Conservation (phyloP, 2,797 vertebrate species). For the Rhinoraja longicauda region DNA sequence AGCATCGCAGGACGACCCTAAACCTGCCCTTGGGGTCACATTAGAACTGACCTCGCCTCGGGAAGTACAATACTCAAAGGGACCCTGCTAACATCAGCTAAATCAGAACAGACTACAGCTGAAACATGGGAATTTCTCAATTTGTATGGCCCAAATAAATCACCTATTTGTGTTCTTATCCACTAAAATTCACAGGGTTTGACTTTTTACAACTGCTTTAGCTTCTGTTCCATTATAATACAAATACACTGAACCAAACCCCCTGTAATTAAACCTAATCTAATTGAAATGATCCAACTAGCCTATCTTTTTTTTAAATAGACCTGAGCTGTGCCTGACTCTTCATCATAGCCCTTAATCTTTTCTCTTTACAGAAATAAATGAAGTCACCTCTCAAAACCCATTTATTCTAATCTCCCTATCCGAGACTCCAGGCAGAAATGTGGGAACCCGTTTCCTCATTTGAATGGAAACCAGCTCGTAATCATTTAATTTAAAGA, state of each 20-base stretch:
- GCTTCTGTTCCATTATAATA: not conserved
- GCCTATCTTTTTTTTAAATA: not conserved
- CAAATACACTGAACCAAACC: not conserved
- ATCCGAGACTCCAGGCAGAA: not conserved
- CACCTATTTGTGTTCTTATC: not conserved
- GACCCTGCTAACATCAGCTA: not conserved
- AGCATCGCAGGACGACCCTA: not conserved
- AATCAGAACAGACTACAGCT: not conserved
- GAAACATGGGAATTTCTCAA: not conserved
- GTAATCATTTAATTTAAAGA: not conserved
- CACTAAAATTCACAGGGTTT: not conserved
- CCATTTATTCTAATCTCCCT: not conserved
- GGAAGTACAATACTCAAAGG: not conserved
- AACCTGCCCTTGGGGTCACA: not conserved
- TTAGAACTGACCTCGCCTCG: not conserved
- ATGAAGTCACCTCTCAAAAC: not conserved
- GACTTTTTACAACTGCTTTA: not conserved
- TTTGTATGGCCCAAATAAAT: not conserved
- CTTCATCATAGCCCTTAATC: not conserved
- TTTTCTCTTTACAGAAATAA: not conserved
- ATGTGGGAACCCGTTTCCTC: not conserved
- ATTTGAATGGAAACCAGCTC: not conserved
- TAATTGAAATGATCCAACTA: not conserved
- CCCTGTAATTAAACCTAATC: too few relatives aligned
- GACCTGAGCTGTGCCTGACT: not conserved